Percentiles rank a stretch among this genome's conserved stretches.
Evolutionary conservation across 2,888 invertebrate genomes (phyloP).

Genomic region (Chymomyza procnemis): DNA sequence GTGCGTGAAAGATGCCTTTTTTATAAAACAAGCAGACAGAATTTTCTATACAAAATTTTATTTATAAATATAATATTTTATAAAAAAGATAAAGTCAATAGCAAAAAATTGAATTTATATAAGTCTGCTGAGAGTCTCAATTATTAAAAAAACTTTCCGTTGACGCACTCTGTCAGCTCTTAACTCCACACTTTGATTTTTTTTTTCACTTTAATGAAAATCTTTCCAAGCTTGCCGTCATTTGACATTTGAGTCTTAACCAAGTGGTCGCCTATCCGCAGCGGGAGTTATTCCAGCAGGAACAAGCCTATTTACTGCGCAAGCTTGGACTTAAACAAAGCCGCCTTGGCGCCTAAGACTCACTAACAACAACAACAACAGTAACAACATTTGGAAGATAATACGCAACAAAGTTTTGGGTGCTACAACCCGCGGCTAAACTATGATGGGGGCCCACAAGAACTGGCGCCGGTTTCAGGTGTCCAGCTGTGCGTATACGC

Average conservation of each 20-base stretch:
- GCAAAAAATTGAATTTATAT: not conserved
- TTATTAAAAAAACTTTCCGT: not conserved
- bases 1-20: too few species aligned
- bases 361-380: not conserved
- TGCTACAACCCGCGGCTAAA: constrained; percentile 13
- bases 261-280: constrained; percentile 36
- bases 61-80: too few species aligned
- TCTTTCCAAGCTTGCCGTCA: not conserved
- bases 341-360: constrained; percentile 20
- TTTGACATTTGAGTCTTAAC: constrained; percentile 46
- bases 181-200: not conserved
- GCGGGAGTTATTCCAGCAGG: constrained; percentile 45
- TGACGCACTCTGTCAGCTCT: not conserved
- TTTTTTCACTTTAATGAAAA: not conserved
- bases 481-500: constrained; percentile 66
- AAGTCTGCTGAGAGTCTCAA: not conserved
- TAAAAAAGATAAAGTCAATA: too few species aligned
- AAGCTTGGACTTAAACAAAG: constrained; percentile 32
- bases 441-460: not conserved
- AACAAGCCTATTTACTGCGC: constrained; percentile 14
- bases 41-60: too few species aligned
- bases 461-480: constrained; percentile 42
- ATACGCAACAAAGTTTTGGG: not conserved
- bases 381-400: not conserved
- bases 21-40: too few species aligned